Evolutionary conservation across 2,888 invertebrate genomes (phyloP), one percentile per base, ranked within the genome.

Genomic region (Carabus problematicus): DNA sequence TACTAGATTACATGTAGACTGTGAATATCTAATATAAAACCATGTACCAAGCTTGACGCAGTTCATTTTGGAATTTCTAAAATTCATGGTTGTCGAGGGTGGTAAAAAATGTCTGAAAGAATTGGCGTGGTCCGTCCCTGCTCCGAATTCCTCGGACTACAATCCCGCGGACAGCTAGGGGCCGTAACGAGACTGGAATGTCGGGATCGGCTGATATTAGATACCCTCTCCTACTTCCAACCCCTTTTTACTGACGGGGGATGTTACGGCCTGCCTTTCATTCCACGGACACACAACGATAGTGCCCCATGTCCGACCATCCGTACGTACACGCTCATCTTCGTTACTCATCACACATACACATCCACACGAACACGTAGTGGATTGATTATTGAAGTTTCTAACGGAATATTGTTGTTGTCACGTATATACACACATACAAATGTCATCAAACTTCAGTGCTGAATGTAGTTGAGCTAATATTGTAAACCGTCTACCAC

Each of bases 201-300:
- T 77, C 75, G 75, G 79, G 79, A 79, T 78, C 78, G 78, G 77
- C 77, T 78, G 78, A 79, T 80, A 80, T 80, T 80, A 79, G 79
- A 80, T 59, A 74, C 75, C 73, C 74, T 74, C 73, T 72, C 72
- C 75, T 71, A n/a, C 58, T 55, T 47, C 45, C 49, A 47, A 58
- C 47, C 59, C 66, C 58, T 64, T 66, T 56, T 59, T 59, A 66
- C 66, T 16, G 19, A 49, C 14, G 16, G 39, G 59, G 59, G 47
- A 39, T 59, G 59, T 66, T 66, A 43, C 16, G 29, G 18, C 56
- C 18, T 29, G 1, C 29, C 56, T 9, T 4, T 9, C 52, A 49
- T 16, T 16, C n/a, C 49, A 8, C 16, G 49, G 14, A 49, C 52
- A 52, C 16, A 52, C 19, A 19, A 52, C 12, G 52, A 16, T 16